Evolutionary conservation across 1,140 invertebrate species (phyloP).

Genomic region (Procambarus virginalis): DNA sequence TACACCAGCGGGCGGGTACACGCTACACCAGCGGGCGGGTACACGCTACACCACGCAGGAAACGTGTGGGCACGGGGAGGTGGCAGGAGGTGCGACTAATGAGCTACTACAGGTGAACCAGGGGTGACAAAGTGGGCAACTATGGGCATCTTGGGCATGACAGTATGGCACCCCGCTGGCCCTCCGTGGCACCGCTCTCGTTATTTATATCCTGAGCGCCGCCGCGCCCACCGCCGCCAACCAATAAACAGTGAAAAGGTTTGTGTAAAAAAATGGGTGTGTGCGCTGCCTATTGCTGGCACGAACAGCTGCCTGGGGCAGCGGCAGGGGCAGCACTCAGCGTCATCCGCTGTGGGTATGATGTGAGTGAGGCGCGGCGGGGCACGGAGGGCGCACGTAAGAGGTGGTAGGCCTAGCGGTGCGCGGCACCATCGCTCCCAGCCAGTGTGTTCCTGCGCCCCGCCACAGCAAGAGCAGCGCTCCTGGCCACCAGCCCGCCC

Average conservation of each 20-base stretch:
- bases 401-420: conserved; percentile 58
- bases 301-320: neutral
- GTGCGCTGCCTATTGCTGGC: conserved; percentile 49
- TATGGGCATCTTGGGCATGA: conserved; percentile 50
- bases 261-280: conserved; percentile 57
- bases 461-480: conserved; percentile 52
- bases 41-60: too few species aligned
- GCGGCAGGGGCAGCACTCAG: neutral
- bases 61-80: neutral
- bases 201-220: conserved; percentile 63
- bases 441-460: conserved; percentile 61
- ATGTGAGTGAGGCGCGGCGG: conserved; percentile 42
- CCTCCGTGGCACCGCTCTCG: conserved; percentile 55
- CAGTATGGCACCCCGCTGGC: conserved; percentile 49
- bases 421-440: conserved; percentile 51
- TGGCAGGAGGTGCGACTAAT: too few species aligned
- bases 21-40: too few species aligned
- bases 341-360: conserved; percentile 31
- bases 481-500: conserved; percentile 27
- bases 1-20: too few species aligned
- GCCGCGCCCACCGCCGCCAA: conserved; percentile 50
- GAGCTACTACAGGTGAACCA: neutral
- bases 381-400: conserved; percentile 24
- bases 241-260: conserved; percentile 59
- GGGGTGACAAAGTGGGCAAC: conserved; percentile 15